Evolutionary conservation across 2,888 invertebrate species (phyloP), one percentile per base, ranked within the genome.

Genomic region (Pristionchus mayeri): DNA sequence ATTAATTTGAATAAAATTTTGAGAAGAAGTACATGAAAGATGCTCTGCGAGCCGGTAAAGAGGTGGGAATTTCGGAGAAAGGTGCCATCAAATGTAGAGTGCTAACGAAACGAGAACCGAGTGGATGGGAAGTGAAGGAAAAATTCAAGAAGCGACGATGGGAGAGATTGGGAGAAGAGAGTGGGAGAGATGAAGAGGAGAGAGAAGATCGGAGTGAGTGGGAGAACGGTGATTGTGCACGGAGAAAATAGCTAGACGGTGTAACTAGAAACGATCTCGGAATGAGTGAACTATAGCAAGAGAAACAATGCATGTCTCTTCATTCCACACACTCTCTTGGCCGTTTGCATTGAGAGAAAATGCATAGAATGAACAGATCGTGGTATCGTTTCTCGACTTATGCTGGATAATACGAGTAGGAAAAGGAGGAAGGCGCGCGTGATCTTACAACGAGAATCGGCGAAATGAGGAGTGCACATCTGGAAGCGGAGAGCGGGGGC

Each of bases 261-360:
- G 71, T 71, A 71, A 71, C 71, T 71, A 71, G 40, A 71, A 40
- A 71, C n/a, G n/a, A n/a, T n/a, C n/a, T n/a, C n/a, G n/a, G n/a
- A n/a, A n/a, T n/a, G n/a, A n/a, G n/a, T n/a, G n/a, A n/a, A n/a
- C n/a, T n/a, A n/a, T n/a, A n/a, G n/a, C n/a, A n/a, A n/a, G n/a
- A n/a, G n/a, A n/a, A n/a, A n/a, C n/a, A n/a, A n/a, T n/a, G n/a
- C n/a, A n/a, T n/a, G n/a, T n/a, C n/a, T n/a, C n/a, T n/a, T n/a
- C n/a, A n/a, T n/a, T n/a, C n/a, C n/a, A n/a, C n/a, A n/a, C n/a
- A n/a, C n/a, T n/a, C n/a, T n/a, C n/a, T n/a, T n/a, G n/a, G n/a
- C n/a, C n/a, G n/a, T n/a, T n/a, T n/a, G n/a, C n/a, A n/a, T n/a
- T n/a, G n/a, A n/a, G n/a, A n/a, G n/a, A n/a, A n/a, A n/a, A n/a